Conservation (phyloP, 2,888 invertebrate genomes). For the Tethea ocularis region DNA sequence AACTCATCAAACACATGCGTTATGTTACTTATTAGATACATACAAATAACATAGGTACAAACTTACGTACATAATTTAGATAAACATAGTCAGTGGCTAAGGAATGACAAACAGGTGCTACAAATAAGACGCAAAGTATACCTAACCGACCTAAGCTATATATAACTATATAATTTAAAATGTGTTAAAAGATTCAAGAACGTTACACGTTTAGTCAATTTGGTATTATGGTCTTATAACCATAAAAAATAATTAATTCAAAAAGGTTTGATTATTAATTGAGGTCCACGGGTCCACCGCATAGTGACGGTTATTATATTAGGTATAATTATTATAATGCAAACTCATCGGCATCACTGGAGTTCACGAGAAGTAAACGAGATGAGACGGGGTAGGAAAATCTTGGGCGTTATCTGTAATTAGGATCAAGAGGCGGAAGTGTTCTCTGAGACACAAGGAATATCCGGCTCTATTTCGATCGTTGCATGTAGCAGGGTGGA, state of each 20-base stretch:
- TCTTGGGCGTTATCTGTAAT: conserved; percentile 73
- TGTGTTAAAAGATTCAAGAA: background rate
- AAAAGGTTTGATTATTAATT: background rate
- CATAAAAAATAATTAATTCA: background rate
- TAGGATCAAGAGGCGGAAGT: conserved; percentile 73
- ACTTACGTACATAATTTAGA: background rate
- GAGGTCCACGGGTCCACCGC: background rate
- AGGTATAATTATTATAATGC: background rate
- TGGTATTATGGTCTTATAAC: background rate
- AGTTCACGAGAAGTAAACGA: conserved; percentile 54
- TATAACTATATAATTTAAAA: background rate
- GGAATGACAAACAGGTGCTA: background rate
- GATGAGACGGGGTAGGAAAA: conserved; percentile 55
- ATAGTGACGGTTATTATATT: background rate
- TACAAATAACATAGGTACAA: background rate
- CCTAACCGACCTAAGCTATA: background rate
- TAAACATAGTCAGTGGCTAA: background rate
- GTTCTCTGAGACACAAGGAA: conserved; percentile 54
- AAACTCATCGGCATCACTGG: background rate
- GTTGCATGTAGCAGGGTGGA: conserved; percentile 16
- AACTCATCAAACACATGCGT: conserved; percentile 6
- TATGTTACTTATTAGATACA: background rate
- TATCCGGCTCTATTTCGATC: conserved; percentile 28
- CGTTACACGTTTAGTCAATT: background rate
- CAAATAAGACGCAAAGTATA: background rate